Conservation (phyloP, 1,140 invertebrate genomes). For the Drosophila willistoni region DNA sequence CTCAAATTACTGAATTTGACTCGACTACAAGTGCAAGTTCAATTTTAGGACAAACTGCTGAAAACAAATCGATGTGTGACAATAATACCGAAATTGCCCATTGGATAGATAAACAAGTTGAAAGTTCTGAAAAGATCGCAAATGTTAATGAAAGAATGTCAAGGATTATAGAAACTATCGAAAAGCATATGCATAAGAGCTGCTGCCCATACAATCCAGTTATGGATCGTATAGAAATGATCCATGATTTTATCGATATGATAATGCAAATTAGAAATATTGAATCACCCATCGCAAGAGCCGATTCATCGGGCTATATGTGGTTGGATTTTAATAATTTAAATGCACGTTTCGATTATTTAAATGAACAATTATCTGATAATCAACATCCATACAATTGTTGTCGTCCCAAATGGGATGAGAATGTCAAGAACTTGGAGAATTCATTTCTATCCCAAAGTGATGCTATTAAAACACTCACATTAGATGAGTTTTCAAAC, state of each 20-base stretch:
- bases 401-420: conserved; percentile 31
- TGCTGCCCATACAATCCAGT: conserved; percentile 51
- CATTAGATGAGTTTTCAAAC: neutral
- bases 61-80: neutral
- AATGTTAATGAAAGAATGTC: neutral
- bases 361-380: conserved; percentile 16
- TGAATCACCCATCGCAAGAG: neutral
- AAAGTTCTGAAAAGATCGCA: neutral
- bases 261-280: conserved; percentile 10
- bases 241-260: conserved; percentile 48
- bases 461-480: neutral
- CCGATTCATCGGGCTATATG: neutral
- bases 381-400: conserved; percentile 14
- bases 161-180: neutral
- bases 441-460: neutral
- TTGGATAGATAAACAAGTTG: conserved; percentile 47
- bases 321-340: conserved; percentile 34
- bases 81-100: neutral
- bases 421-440: neutral
- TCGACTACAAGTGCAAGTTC: neutral
- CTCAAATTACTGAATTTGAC: neutral
- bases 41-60: neutral
- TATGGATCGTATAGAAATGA: conserved; percentile 50
- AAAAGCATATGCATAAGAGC: neutral
- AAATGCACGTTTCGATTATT: conserved; percentile 24